A percentile compares a stretch with the other conserved stretches of the same genome.
These are phyloP conservation scores for Anthopleura xanthogrammica DNA, from an alignment of 92 coral and sea anemone genomes.

Conservation along the genomic window DNA sequence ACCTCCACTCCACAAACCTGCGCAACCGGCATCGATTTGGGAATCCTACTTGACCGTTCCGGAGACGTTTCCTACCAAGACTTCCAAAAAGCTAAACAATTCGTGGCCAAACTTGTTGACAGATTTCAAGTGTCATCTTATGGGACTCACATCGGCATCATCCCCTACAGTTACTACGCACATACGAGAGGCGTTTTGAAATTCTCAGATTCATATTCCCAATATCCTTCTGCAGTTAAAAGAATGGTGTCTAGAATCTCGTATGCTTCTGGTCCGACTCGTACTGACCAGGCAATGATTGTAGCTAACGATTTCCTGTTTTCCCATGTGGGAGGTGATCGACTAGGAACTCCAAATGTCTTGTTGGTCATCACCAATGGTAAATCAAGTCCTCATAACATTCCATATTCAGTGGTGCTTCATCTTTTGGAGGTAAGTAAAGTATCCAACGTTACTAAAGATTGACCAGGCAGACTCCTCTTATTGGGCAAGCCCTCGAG, in stretches of 20 bases:
- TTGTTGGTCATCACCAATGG: constrained; percentile 76
- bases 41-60: constrained; percentile 60
- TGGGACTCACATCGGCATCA: constrained; percentile 68
- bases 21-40: constrained; percentile 61
- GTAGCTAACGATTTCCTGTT: constrained; percentile 51
- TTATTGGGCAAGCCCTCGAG: too few relatives aligned
- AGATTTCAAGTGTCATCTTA: constrained; percentile 53
- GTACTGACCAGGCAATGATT: constrained; percentile 59
- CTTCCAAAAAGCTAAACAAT: constrained; percentile 50
- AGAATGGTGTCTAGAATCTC: constrained; percentile 38
- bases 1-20: constrained; percentile 36
- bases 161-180: constrained; percentile 46
- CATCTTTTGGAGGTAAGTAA: constrained; percentile 47
- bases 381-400: constrained; percentile 46
- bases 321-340: constrained; percentile 32
- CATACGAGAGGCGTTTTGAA: constrained; percentile 22
- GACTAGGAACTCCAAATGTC: constrained; percentile 51
- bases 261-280: constrained; percentile 51
- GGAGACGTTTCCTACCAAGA: constrained; percentile 42
- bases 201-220: constrained; percentile 43
- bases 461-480: not conserved
- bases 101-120: constrained; percentile 45
- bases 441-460: too few relatives aligned
- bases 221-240: constrained; percentile 49
- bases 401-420: constrained; percentile 46